A percentile compares a stretch with the other conserved stretches of the same genome.
phyloP scores from a whole-genome alignment of 2,888 invertebrate genomes.

The Campaea margaritaria region DNA sequence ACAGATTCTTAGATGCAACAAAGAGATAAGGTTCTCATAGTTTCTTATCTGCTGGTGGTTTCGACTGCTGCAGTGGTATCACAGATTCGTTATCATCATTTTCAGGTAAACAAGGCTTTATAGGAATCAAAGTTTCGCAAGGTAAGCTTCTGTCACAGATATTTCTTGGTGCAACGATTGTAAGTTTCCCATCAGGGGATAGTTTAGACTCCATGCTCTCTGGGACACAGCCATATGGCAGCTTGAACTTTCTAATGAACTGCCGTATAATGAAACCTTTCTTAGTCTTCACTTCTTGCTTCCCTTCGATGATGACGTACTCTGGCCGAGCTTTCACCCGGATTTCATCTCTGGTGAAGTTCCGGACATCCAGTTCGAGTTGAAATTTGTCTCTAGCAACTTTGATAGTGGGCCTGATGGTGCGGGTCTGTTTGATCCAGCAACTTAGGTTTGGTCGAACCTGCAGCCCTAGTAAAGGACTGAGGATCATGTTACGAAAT shows the following conservation, averaged over 20 bases:
- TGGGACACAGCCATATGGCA: constrained; percentile 67
- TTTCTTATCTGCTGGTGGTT: background rate
- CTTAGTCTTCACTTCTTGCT: constrained; percentile 65
- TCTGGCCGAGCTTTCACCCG: constrained; percentile 67
- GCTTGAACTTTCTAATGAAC: constrained; percentile 68
- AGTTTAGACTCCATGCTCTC: constrained; percentile 57
- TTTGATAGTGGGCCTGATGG: constrained; percentile 83
- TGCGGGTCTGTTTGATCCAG: constrained; percentile 5
- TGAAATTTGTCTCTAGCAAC: constrained; percentile 72
- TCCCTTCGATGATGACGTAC: constrained; percentile 72
- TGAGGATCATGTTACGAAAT: constrained; percentile 2
- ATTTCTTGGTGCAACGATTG: constrained; percentile 62
- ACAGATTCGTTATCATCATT: background rate
- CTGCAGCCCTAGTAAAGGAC: constrained; percentile 2
- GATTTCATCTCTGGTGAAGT: constrained; percentile 68
- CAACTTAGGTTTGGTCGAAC: background rate
- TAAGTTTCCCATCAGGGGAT: constrained; percentile 64
- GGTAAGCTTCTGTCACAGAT: constrained; percentile 20
- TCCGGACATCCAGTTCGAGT: constrained; percentile 64
- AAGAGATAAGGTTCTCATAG: too few species aligned
- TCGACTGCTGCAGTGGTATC: background rate
- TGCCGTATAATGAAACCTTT: constrained; percentile 60
- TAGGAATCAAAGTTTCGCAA: constrained; percentile 30
- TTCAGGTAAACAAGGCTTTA: background rate
- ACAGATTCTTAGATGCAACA: too few species aligned